Conservation (phyloP, 2,888 invertebrate genomes). For the Cephalotes varians region DNA sequence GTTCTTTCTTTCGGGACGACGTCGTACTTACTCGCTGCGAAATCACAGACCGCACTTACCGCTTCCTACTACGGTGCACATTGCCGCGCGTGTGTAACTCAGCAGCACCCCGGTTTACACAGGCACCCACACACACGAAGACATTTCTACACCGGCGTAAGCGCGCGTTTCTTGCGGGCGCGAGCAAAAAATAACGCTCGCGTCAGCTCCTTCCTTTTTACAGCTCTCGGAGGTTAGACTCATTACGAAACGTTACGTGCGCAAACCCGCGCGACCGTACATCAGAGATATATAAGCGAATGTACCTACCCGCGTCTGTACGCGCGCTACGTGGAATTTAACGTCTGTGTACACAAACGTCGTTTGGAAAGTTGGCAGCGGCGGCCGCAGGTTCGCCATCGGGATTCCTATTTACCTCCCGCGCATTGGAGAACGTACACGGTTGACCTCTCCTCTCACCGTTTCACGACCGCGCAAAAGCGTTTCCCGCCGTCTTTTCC, state of each 20-base stretch:
- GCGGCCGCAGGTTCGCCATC: not conserved
- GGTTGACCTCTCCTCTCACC: constrained; percentile 38
- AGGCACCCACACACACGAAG: constrained; percentile 9
- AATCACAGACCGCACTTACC: constrained; percentile 71
- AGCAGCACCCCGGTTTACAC: not conserved
- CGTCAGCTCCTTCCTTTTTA: constrained; percentile 73
- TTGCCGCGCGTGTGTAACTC: constrained; percentile 42
- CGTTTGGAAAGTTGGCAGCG: constrained; percentile 45
- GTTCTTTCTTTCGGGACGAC: constrained; percentile 59
- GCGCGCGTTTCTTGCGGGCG: constrained; percentile 60
- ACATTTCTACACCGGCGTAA: constrained; percentile 25
- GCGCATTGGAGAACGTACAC: constrained; percentile 37
- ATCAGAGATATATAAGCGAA: constrained; percentile 7
- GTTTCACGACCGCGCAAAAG: constrained; percentile 37
- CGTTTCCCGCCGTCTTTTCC: constrained; percentile 3
- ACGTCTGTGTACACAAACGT: constrained; percentile 44
- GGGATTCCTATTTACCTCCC: constrained; percentile 19
- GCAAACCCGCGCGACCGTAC: constrained; percentile 58
- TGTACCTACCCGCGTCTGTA: constrained; percentile 7
- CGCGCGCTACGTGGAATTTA: constrained; percentile 34
- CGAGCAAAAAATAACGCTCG: constrained; percentile 67
- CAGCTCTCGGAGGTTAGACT: constrained; percentile 69
- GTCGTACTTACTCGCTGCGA: constrained; percentile 68
- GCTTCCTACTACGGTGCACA: constrained; percentile 52
- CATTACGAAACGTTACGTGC: constrained; percentile 73